These are phyloP conservation scores for Python bivittatus DNA, from an alignment of 2,113 vertebrate species.

Conservation along the genomic window DNA sequence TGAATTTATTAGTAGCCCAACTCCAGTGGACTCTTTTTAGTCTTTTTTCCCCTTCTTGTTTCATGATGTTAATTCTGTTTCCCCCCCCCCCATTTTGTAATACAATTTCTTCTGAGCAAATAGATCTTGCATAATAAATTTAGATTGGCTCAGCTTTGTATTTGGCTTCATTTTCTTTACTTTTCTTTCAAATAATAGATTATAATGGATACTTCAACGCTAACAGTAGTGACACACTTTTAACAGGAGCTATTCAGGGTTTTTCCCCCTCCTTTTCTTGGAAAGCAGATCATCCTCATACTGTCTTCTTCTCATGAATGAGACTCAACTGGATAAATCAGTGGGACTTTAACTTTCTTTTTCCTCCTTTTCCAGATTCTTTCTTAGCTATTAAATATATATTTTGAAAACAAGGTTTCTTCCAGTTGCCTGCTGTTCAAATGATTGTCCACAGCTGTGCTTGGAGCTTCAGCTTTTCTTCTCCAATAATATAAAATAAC, in stretches of 20 bases:
- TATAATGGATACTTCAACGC: conserved; percentile 1
- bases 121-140: conserved; percentile 2
- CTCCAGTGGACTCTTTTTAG: not conserved
- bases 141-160: not conserved
- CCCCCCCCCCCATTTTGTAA: not conserved
- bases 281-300: conserved; percentile 47
- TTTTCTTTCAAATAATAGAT: conserved; percentile 42
- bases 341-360: conserved; percentile 19
- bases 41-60: not conserved
- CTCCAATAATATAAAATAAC: conserved; percentile 19
- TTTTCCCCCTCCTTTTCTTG: conserved; percentile 37
- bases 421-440: conserved; percentile 23
- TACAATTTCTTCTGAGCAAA: not conserved
- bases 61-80: not conserved
- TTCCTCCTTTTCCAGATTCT: conserved; percentile 1
- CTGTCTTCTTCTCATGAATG: not conserved
- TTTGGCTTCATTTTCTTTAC: not conserved
- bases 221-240: conserved; percentile 38
- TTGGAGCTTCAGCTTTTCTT: conserved; percentile 9
- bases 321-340: conserved; percentile 30
- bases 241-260: conserved; percentile 47
- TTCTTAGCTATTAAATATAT: conserved; percentile 48
- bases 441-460: conserved; percentile 21
- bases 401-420: conserved; percentile 6
- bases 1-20: not conserved